These are phyloP conservation scores for Aleadryas rufinucha DNA, from an alignment of 2,113 vertebrate species.

Conservation along the genomic window DNA sequence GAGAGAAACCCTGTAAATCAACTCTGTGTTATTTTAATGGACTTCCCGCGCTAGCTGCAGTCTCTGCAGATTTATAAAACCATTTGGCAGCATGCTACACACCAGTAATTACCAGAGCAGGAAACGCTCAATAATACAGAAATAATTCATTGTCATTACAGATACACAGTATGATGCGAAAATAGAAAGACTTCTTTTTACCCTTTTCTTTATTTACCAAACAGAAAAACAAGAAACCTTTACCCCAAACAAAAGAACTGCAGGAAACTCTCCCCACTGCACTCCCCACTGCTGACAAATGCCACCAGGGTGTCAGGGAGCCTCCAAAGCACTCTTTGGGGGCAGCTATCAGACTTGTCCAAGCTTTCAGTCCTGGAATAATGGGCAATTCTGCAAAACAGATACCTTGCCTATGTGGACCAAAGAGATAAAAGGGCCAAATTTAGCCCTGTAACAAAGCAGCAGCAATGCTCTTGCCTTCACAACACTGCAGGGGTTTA, in stretches of 20 bases:
- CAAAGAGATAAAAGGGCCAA: not conserved
- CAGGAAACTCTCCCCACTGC: not conserved
- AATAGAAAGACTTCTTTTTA: not conserved
- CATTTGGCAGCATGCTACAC: slow-evolving; percentile 4
- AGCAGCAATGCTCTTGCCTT: not conserved
- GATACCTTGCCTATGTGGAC: not conserved
- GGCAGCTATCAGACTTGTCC: not conserved
- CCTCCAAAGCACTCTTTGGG: not conserved
- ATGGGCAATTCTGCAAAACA: not conserved
- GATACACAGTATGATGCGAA: not conserved
- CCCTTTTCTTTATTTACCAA: not conserved
- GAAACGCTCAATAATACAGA: not conserved
- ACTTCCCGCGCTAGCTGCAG: not conserved
- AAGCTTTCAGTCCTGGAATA: not conserved
- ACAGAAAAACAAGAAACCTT: not conserved
- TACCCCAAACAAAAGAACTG: not conserved
- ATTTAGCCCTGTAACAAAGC: not conserved
- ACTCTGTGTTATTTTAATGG: not conserved
- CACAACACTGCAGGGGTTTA: not conserved
- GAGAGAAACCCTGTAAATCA: not conserved
- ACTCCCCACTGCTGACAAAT: not conserved
- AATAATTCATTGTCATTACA: slow-evolving; percentile 7
- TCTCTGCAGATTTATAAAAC: slow-evolving; percentile 21
- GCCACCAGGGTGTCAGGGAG: not conserved
- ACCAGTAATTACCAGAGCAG: slow-evolving; percentile 20